Evolutionary conservation across 2,888 invertebrate species (phyloP).

Genomic region (Parnassius mnemosyne): DNA sequence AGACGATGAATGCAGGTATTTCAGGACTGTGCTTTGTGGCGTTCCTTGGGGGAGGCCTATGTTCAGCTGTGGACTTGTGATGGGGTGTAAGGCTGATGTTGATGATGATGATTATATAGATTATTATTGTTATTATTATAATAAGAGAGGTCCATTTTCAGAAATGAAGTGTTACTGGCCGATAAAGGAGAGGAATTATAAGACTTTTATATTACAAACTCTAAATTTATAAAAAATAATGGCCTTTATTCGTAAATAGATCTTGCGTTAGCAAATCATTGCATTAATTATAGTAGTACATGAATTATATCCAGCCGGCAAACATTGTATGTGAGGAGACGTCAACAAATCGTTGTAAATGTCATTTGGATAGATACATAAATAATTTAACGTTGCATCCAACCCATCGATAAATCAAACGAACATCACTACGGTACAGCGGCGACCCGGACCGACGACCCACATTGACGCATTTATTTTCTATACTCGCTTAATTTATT

Average conservation of each 20-base stretch:
- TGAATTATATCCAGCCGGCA: conserved; percentile 19
- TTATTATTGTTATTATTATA: too few relatives aligned
- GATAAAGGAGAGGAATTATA: too few relatives aligned
- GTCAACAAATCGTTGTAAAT: conserved; percentile 44
- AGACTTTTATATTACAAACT: too few relatives aligned
- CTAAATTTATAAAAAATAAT: too few relatives aligned
- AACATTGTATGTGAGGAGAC: conserved; percentile 35
- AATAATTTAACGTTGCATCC: conserved; percentile 48
- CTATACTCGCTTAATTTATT: conserved; percentile 69
- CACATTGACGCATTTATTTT: conserved; percentile 67
- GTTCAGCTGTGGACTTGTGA: too few relatives aligned
- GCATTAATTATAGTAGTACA: conserved; percentile 23
- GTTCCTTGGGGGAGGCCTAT: too few relatives aligned
- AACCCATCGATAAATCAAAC: conserved; percentile 59
- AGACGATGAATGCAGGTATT: too few relatives aligned
- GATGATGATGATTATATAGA: too few relatives aligned
- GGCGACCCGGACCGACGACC: conserved; percentile 47
- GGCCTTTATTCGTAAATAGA: conserved; percentile 12
- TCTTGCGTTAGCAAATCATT: conserved; percentile 22
- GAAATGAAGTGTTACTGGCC: too few relatives aligned
- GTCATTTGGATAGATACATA: conserved; percentile 43
- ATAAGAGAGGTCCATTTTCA: too few relatives aligned
- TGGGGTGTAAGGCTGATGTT: too few relatives aligned
- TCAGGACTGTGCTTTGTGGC: too few relatives aligned
- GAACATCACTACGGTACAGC: conserved; percentile 49